Conservation (phyloP, 2,888 invertebrate species). For the Tachina grossa region DNA sequence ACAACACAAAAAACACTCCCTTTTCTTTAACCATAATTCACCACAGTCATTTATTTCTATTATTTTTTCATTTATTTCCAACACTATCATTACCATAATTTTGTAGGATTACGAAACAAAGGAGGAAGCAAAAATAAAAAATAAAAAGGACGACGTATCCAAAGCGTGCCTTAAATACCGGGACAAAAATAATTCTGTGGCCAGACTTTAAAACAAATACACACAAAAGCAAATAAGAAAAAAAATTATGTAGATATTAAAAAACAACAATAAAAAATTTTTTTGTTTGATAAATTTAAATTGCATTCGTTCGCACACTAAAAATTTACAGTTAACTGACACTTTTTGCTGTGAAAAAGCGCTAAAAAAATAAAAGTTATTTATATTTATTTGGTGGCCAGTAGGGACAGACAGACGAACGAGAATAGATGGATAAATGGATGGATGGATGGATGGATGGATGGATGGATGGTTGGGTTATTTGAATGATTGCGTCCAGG, state of each 20-base stretch:
- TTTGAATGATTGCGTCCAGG: neutral
- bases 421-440: neutral
- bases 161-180: conserved; percentile 31
- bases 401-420: neutral
- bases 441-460: neutral
- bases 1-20: too few species aligned
- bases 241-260: neutral
- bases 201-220: conserved; percentile 49
- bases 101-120: conserved; percentile 36
- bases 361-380: conserved; percentile 40
- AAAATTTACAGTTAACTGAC: conserved; percentile 46
- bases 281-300: conserved; percentile 42
- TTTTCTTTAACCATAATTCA: neutral
- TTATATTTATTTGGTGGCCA: conserved; percentile 28
- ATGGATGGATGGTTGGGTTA: neutral
- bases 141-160: conserved; percentile 40
- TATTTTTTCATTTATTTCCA: conserved; percentile 22
- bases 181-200: conserved; percentile 46
- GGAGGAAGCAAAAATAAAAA: neutral
- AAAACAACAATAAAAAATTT: neutral
- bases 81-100: conserved; percentile 62
- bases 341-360: conserved; percentile 52
- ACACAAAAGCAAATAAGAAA: conserved; percentile 11
- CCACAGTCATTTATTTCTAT: conserved; percentile 22
- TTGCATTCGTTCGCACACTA: conserved; percentile 21